Evolutionary conservation across 2,797 vertebrate species (phyloP).

Genomic region (Denticeps clupeoides): DNA sequence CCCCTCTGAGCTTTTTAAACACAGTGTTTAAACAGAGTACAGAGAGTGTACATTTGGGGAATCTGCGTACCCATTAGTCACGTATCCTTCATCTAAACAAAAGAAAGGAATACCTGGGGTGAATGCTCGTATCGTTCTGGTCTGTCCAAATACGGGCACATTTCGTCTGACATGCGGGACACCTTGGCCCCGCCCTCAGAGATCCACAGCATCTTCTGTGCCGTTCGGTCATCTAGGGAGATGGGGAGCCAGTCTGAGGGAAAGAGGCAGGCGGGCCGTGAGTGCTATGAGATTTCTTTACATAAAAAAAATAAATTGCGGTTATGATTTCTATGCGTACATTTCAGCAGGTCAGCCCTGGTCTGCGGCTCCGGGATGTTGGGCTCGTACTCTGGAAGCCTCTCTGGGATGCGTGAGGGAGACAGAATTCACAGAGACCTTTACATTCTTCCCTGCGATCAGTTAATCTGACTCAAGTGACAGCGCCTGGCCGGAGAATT

Average conservation of each 20-base stretch:
- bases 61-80: too few species aligned
- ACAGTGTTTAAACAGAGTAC: too few species aligned
- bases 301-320: too few species aligned
- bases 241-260: constrained; percentile 52
- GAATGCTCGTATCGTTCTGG: constrained; percentile 61
- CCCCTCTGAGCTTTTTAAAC: too few species aligned
- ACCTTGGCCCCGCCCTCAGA: constrained; percentile 54
- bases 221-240: constrained; percentile 57
- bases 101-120: constrained; percentile 49
- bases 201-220: constrained; percentile 64
- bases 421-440: not conserved
- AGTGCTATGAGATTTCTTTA: too few species aligned
- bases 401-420: constrained; percentile 40
- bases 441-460: not conserved
- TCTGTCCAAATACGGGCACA: constrained; percentile 58
- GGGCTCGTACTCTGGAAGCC: constrained; percentile 47
- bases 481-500: not conserved
- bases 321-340: constrained; percentile 35
- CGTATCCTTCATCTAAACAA: not conserved
- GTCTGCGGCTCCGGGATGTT: constrained; percentile 55
- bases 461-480: constrained; percentile 10
- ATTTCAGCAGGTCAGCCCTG: constrained; percentile 56
- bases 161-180: constrained; percentile 47
- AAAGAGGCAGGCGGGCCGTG: too few species aligned
- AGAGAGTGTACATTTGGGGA: too few species aligned